Conservation (phyloP, 2,113 vertebrate species). For the Notarius quadriscutis region DNA sequence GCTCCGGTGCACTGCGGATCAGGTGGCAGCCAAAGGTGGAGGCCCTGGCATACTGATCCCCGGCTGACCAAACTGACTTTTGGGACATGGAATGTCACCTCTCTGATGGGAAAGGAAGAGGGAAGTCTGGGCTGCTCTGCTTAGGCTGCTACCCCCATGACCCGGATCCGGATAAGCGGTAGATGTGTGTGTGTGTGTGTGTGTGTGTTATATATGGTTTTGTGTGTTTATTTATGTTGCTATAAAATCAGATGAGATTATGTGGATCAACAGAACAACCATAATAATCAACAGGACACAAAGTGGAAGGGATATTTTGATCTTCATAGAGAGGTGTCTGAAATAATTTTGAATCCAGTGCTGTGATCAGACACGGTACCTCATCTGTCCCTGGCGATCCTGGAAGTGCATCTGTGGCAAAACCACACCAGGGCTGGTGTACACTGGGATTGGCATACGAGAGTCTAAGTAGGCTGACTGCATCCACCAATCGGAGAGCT, state of each 20-base stretch:
- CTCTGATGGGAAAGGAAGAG: no score
- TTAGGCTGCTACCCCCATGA: no score
- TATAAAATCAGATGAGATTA: not conserved
- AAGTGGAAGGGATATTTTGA: not conserved
- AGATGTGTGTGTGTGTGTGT: no score
- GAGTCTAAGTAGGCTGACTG: constrained; percentile 92
- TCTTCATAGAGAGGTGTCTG: not conserved
- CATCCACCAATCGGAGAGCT: constrained; percentile 98
- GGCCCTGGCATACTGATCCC: no score
- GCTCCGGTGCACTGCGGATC: no score
- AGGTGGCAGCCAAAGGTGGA: no score
- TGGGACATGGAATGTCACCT: no score
- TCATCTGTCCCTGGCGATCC: constrained; percentile 95
- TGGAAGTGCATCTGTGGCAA: constrained; percentile 89
- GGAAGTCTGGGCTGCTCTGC: no score
- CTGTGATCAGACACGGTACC: constrained; percentile 70
- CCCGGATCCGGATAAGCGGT: no score
- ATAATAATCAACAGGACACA: not conserved
- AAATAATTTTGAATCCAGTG: not conserved
- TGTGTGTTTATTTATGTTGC: not conserved
- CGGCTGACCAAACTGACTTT: no score
- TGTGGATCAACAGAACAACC: not conserved
- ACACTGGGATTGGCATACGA: constrained; percentile 89
- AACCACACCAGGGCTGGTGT: constrained; percentile 87
- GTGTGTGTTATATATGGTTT: not conserved